Conservation (phyloP, 2,113 vertebrate species). For the Nesospiza acunhae region DNA sequence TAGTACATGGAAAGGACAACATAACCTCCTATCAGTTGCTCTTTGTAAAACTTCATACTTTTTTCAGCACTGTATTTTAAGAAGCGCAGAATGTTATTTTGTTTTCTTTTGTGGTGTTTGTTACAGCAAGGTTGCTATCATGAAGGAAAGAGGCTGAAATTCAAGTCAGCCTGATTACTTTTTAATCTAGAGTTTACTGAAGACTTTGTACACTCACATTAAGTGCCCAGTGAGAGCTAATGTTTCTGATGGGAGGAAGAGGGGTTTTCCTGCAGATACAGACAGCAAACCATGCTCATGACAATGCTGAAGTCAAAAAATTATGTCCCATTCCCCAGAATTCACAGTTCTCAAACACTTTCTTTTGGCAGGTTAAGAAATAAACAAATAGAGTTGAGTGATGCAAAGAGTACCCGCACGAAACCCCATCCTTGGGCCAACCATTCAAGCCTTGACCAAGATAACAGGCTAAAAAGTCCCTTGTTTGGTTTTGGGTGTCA, state of each 20-base stretch:
- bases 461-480: not conserved
- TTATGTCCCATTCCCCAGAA: not conserved
- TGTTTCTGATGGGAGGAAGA: not conserved
- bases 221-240: not conserved
- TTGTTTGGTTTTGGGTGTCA: not conserved
- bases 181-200: not conserved
- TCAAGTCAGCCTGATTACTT: not conserved
- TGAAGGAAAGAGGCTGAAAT: not conserved
- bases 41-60: not conserved
- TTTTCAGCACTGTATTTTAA: not conserved
- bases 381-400: not conserved
- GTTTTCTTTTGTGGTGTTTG: not conserved
- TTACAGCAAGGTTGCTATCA: not conserved
- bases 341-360: not conserved
- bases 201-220: not conserved
- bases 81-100: not conserved
- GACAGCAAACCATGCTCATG: not conserved
- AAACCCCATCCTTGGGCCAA: not conserved
- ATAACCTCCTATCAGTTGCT: not conserved
- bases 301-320: not conserved
- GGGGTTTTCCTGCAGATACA: not conserved
- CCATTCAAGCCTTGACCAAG: not conserved
- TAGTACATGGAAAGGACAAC: not conserved
- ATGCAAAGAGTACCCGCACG: rapidly evolving
- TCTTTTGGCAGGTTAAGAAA: not conserved